Evolutionary conservation across 2,888 invertebrate species (phyloP).

Genomic region (Drosophila peninsularis): DNA sequence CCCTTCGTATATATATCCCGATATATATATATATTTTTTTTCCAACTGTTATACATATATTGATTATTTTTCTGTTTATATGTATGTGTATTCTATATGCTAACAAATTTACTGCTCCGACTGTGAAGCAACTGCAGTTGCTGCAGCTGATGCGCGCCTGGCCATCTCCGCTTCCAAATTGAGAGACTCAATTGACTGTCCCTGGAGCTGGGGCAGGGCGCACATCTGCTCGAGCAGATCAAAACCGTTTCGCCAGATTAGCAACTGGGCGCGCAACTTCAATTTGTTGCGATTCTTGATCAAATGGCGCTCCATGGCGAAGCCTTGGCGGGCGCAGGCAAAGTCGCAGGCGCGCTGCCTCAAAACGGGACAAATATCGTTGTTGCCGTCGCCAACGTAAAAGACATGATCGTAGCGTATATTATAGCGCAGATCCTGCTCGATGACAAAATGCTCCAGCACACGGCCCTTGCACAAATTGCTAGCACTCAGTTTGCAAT

Average conservation of each 20-base stretch:
- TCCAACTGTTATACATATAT: background rate
- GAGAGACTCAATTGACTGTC: slow-evolving; percentile 11
- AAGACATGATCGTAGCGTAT: slow-evolving; percentile 86
- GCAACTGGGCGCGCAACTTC: slow-evolving; percentile 70
- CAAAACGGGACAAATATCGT: slow-evolving; percentile 91
- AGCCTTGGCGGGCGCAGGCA: slow-evolving; percentile 88
- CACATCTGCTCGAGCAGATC: slow-evolving; percentile 79
- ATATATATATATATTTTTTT: background rate
- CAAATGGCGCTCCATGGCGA: slow-evolving; percentile 82
- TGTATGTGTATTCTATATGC: background rate
- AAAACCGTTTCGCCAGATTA: slow-evolving; percentile 82
- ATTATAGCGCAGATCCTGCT: slow-evolving; percentile 82
- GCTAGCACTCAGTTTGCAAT: slow-evolving; percentile 88
- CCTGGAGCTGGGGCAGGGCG: slow-evolving; percentile 54
- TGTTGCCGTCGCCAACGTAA: slow-evolving; percentile 91
- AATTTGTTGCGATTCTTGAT: slow-evolving; percentile 78
- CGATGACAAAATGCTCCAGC: slow-evolving; percentile 87
- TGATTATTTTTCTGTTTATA: background rate
- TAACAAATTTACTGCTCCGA: slow-evolving; percentile 22
- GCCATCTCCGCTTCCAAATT: slow-evolving; percentile 44
- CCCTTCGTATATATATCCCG: background rate
- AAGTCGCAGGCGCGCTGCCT: slow-evolving; percentile 87
- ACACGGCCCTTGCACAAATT: slow-evolving; percentile 93
- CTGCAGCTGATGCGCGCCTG: slow-evolving; percentile 51
- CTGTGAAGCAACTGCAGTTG: slow-evolving; percentile 25